Base-by-base conservation (phyloP, 2,113 vertebrate species). In the Psammodynastes pulverulentus region DNA sequence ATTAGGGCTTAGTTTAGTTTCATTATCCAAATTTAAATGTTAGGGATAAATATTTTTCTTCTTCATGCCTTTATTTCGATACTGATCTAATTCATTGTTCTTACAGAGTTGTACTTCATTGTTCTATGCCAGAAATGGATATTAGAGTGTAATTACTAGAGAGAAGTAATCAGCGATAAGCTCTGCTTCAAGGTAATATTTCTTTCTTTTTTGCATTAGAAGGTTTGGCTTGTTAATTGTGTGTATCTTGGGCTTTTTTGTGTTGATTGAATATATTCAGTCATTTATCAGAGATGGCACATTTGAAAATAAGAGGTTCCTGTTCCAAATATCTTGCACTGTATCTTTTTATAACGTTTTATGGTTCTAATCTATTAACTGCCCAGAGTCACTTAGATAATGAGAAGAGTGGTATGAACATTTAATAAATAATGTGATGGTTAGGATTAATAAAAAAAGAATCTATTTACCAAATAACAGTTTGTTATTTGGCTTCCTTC, bases 131-230 rank as follows among this genome's bases (percentile, higher is more conserved):
- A 92, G 58, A 92, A 89, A 92, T 92, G 91, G 91, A 92, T 48
- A 84, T 92, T 51, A 85, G 53, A 51, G 46, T 26, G 5, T 92
- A 89, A 52, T 85, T 86, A 51, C n/a, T 56, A 56, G 45, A 86
- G 54, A 45, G 43, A 48, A 89, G 19, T 56, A 89, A 34, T 45
- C 45, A 58, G 84, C 13, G n/a, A 92, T 89, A 92, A 89, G 17
- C n/a, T 92, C 88, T 89, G 23, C 53, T 58, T 89, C 54, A 86
- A 92, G 91, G 91, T 92, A 92, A 92, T n/a, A 10, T 43, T 34
- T 39, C 9, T 29, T 67, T 62, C 24, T 26, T 72, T 87, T 21
- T 84, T 62, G n/a, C 4, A 46, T 53, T 56, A 53, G 86, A 89
- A 92, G 26, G 3, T 84, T 48, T 54, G 26, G 24, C 4, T 84